Evolutionary conservation across 2,797 vertebrate species (phyloP).

Genomic region (Sandelia bainsii): DNA sequence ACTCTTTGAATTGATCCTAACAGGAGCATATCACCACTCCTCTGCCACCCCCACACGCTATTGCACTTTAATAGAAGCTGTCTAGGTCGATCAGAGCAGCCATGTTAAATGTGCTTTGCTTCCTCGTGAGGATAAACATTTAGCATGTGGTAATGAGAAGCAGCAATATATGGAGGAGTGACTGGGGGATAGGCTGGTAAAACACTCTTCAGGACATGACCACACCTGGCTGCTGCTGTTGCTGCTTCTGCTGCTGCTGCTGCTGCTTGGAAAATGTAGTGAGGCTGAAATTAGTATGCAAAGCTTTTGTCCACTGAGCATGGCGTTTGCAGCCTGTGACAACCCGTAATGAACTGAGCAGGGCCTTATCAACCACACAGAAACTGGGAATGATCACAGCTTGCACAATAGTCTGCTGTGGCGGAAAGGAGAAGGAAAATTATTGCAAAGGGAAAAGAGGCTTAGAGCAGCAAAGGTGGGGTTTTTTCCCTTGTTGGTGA

Average conservation of each 20-base stretch:
- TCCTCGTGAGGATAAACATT: conserved; percentile 51
- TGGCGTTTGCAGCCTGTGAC: conserved; percentile 67
- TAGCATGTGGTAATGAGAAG: conserved; percentile 53
- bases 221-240: conserved; percentile 54
- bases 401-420: conserved; percentile 38
- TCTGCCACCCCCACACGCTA: background rate
- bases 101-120: conserved; percentile 55
- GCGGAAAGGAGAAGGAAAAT: conserved; percentile 34
- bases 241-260: conserved; percentile 37
- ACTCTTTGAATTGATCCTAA: conserved; percentile 9
- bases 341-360: conserved; percentile 74
- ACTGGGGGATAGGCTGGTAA: conserved; percentile 32
- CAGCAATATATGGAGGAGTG: conserved; percentile 35
- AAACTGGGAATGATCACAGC: conserved; percentile 66
- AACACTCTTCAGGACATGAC: conserved; percentile 48
- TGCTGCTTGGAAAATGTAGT: conserved; percentile 41
- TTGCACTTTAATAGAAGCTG: conserved; percentile 32
- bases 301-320: conserved; percentile 73
- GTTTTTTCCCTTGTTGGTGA: conserved; percentile 9
- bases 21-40: conserved; percentile 15
- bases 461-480: conserved; percentile 18
- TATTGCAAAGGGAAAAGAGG: conserved; percentile 16
- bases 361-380: conserved; percentile 67
- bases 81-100: conserved; percentile 43
- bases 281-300: conserved; percentile 77